Evolutionary conservation across 1,140 invertebrate species (phyloP), one percentile per base, ranked within the genome.

Genomic region (Meloidogyne floridensis): DNA sequence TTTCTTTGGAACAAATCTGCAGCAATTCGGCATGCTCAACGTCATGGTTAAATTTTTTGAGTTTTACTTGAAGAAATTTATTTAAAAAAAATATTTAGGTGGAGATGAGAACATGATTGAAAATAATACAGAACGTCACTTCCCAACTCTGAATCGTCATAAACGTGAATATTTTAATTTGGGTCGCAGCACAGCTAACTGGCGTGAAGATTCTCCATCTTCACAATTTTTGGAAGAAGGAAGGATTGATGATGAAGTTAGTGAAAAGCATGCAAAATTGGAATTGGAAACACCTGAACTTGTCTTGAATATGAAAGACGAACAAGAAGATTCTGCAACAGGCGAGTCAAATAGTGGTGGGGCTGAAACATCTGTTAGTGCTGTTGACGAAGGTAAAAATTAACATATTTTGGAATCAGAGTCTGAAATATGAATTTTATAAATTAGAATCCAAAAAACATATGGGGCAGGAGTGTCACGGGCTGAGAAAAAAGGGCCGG

Each of bases 1-100:
- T 79, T 79, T 20, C 77, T 79, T n/a, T 79, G 77, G 77, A 79
- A 79, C n/a, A 54, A 72, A 13, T 72, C 77, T 3, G 77, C 77
- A 43, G 77, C 77, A 32, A 79, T 71, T 79, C 56, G 77, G 65
- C 77, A 79, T 56, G 77, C 77, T 20, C 69, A 79, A 79, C 77
- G 77, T 2, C 77, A 79, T 47, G 77, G 59, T 65, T n/a, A 65
- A 5, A 65, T 65, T 54, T 54, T 54, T 54, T 8, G 2, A 54
- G 2, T 10, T 54, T 54, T 54, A 8, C 53, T 47, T 4, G 47
- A 47, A 47, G 7, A 6, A 47, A n/a, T 18, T 65, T n/a, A 65
- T 6, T n/a, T 65, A n/a, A 6, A 65, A 56, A 11, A 54, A 54
- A 54, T 54, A 54, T 54, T 15, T 65, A 65, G 59, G 77, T 71